Conservation (phyloP, 2,113 vertebrate species). For the Cepphus grylle region DNA sequence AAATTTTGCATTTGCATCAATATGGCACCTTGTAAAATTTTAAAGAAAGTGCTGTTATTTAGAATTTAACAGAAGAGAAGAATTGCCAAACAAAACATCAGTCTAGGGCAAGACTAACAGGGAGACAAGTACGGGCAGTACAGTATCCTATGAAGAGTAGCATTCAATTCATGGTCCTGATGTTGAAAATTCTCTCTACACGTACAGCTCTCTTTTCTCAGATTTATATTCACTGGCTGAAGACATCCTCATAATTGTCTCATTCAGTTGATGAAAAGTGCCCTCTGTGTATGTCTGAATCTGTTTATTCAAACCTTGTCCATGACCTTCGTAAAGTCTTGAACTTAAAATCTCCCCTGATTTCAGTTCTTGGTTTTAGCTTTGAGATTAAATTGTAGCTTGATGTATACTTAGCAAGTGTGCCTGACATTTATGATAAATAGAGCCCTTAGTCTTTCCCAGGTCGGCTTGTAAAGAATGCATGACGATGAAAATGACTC, state of each 20-base stretch:
- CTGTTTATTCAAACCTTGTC: neutral
- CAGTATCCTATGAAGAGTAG: neutral
- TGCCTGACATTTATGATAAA: constrained; percentile 6
- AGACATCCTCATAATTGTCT: neutral
- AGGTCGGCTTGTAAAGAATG: neutral
- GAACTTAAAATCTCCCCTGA: constrained; percentile 11
- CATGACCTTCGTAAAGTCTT: neutral
- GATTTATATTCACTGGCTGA: neutral
- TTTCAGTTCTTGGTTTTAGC: constrained; percentile 18
- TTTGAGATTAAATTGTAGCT: constrained; percentile 2
- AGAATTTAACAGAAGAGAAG: neutral
- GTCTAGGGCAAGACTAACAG: neutral
- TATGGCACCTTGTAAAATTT: neutral
- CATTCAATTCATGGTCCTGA: neutral
- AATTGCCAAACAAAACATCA: neutral
- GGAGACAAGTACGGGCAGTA: neutral
- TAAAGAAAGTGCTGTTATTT: neutral
- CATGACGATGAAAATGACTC: neutral
- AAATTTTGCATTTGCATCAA: neutral
- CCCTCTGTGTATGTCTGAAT: neutral
- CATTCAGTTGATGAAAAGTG: constrained; percentile 8
- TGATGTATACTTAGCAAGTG: neutral
- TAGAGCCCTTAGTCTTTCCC: neutral
- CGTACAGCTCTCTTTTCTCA: neutral
- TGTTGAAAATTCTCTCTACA: neutral